Evolutionary conservation across 2,113 vertebrate species (phyloP).

Genomic region (Leuciscus idus): DNA sequence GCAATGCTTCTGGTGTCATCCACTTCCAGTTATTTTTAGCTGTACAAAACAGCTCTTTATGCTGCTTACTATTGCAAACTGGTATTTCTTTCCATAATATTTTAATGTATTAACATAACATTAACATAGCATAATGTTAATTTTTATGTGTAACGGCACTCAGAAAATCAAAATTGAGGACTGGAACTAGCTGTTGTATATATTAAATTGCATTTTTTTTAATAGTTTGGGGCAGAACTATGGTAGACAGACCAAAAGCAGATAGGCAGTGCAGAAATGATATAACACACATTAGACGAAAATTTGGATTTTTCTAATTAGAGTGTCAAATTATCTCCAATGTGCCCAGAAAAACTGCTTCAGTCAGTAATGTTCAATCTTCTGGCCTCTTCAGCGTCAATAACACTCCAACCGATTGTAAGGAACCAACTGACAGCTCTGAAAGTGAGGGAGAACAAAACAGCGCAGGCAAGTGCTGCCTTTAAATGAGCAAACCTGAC

Average conservation of each 20-base stretch:
- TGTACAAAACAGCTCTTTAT: too few species aligned
- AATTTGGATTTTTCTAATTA: background rate
- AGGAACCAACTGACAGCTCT: conserved; percentile 44
- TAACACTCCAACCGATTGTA: conserved; percentile 29
- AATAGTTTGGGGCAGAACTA: background rate
- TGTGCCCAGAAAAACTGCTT: background rate
- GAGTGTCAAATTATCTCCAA: conserved; percentile 20
- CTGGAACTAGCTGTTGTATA: background rate
- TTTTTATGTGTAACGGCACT: background rate
- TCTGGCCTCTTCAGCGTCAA: conserved; percentile 14
- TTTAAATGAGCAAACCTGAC: conserved; percentile 60
- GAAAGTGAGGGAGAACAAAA: conserved; percentile 41
- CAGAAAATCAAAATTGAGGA: background rate
- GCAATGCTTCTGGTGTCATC: too few species aligned
- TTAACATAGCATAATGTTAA: too few species aligned
- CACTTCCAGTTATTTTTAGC: too few species aligned
- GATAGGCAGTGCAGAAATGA: background rate
- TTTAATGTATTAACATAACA: too few species aligned
- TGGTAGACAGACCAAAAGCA: background rate
- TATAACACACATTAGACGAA: background rate
- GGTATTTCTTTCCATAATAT: too few species aligned
- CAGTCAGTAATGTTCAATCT: conserved; percentile 15
- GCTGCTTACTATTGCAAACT: too few species aligned
- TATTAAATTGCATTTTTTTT: background rate
- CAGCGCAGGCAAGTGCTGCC: conserved; percentile 36